A percentile compares a stretch with the other conserved stretches of the same genome.
Evolutionary conservation across 2,113 vertebrate genomes (phyloP).

Genomic region (Saguinus imperator): DNA sequence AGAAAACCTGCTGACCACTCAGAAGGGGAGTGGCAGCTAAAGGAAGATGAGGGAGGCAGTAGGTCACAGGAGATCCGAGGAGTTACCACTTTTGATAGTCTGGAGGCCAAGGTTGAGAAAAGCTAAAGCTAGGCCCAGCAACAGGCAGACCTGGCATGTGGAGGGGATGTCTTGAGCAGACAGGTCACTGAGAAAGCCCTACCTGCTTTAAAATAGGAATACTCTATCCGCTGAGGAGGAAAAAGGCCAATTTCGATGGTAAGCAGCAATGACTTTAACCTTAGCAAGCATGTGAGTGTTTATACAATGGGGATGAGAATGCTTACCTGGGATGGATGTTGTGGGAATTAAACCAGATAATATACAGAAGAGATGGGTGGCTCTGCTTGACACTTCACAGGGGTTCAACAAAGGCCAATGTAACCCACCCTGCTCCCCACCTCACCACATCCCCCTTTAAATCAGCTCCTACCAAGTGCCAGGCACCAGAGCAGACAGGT

Average conservation of each 20-base stretch:
- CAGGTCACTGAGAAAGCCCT: neutral
- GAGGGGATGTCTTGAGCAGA: neutral
- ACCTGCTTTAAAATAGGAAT: neutral
- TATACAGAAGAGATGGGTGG: neutral
- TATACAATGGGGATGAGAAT: neutral
- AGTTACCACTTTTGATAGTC: neutral
- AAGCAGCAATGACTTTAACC: neutral
- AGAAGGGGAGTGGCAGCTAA: neutral
- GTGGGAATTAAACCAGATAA: neutral
- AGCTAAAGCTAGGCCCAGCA: neutral
- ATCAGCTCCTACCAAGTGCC: neutral
- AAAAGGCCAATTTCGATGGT: neutral
- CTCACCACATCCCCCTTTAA: neutral
- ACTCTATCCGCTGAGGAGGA: neutral
- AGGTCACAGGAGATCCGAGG: neutral
- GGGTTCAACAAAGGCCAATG: neutral
- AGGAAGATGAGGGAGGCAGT: neutral
- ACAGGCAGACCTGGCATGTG: neutral
- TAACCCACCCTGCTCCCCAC: fast-evolving
- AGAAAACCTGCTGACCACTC: neutral
- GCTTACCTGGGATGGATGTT: neutral
- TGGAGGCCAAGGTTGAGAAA: neutral
- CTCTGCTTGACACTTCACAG: neutral
- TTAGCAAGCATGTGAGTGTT: fast-evolving
- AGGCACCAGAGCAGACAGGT: neutral